Conservation (phyloP, 2,888 invertebrate genomes). For the Troides oblongomaculatus region DNA sequence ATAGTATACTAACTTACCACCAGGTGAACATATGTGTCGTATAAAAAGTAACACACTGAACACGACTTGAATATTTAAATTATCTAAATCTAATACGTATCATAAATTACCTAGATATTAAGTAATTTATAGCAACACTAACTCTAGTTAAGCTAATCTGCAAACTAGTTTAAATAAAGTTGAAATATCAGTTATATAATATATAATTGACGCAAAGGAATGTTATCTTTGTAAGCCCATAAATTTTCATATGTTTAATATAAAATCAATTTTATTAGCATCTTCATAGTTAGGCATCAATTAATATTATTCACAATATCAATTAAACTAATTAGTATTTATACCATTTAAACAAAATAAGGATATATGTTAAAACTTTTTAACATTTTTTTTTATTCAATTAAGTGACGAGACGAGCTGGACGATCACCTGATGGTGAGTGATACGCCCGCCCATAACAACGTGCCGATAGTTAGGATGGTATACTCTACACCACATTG, state of each 20-base stretch:
- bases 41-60: no score
- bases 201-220: slow-evolving; percentile 11
- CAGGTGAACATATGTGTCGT: no score
- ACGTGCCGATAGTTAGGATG: no score
- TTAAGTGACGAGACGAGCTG: no score
- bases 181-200: slow-evolving; percentile 20
- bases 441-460: no score
- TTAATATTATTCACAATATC: not conserved
- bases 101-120: not conserved
- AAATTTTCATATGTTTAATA: not conserved
- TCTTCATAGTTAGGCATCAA: not conserved
- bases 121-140: slow-evolving; percentile 3
- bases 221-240: not conserved
- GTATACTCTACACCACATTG: no score
- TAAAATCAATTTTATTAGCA: not conserved
- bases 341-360: not conserved
- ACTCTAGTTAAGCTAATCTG: slow-evolving; percentile 11
- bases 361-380: not conserved
- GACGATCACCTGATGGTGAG: no score
- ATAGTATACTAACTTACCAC: no score
- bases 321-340: not conserved
- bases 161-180: slow-evolving; percentile 24
- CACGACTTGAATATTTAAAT: no score
- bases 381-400: not conserved
- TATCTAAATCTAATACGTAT: not conserved